Conservation (phyloP, 2,797 vertebrate genomes). For the Xenentodon cancila region DNA sequence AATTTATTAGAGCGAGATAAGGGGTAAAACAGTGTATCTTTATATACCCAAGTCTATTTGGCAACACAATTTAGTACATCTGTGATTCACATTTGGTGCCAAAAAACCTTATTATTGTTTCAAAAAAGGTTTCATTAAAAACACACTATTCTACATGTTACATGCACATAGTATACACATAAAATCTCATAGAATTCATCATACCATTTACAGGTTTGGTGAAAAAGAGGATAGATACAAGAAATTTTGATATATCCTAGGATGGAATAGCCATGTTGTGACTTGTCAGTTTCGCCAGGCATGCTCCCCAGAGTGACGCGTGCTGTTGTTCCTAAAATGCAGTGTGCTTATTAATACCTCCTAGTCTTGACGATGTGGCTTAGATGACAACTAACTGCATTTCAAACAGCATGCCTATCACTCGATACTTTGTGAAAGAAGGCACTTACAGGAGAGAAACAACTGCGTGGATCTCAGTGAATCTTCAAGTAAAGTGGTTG, state of each 20-base stretch:
- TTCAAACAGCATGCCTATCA: conserved; percentile 70
- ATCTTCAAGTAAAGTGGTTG: conserved; percentile 64
- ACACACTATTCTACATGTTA: conserved; percentile 79
- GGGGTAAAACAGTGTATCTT: conserved; percentile 54
- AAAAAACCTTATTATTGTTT: conserved; percentile 43
- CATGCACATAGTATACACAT: conserved; percentile 81
- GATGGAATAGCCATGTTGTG: conserved; percentile 50
- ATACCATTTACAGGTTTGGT: conserved; percentile 72
- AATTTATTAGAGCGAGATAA: conserved; percentile 58
- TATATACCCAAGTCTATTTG: conserved; percentile 50
- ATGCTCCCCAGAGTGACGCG: conserved; percentile 61
- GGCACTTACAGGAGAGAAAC: conserved; percentile 81
- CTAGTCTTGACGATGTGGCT: conserved; percentile 23
- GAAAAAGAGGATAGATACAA: conserved; percentile 71
- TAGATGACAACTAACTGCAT: conserved; percentile 55
- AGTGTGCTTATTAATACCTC: conserved; percentile 69
- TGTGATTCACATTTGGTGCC: conserved; percentile 61
- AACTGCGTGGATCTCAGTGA: conserved; percentile 52
- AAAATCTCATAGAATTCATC: conserved; percentile 75
- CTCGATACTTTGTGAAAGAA: conserved; percentile 76
- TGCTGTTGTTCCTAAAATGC: conserved; percentile 45
- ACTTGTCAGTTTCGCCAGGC: conserved; percentile 62
- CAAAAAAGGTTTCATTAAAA: conserved; percentile 66
- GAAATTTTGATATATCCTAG: conserved; percentile 63
- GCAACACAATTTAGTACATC: conserved; percentile 55